A percentile compares a stretch with the other conserved stretches of the same genome.
Conservation (phyloP, 2,113 vertebrate species). For the Sarotherodon lohbergeri region DNA sequence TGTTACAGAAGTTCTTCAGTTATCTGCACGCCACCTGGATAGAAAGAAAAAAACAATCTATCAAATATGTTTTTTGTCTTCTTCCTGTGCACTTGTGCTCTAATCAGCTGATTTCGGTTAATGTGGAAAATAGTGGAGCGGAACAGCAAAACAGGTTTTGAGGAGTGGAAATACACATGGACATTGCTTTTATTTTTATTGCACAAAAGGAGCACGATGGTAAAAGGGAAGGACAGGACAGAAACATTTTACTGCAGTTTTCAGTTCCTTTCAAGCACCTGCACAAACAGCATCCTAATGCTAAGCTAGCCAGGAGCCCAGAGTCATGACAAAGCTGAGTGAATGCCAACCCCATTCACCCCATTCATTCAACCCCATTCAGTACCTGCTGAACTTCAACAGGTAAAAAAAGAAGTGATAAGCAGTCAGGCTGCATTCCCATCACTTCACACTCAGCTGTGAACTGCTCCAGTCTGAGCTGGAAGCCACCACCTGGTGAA, state of each 20-base stretch:
- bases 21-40: background rate
- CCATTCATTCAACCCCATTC: no score
- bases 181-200: background rate
- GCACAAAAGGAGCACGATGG: background rate
- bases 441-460: background rate
- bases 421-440: background rate
- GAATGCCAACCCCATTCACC: background rate
- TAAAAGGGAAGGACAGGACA: background rate
- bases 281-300: background rate
- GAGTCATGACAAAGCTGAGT: background rate
- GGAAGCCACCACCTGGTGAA: background rate
- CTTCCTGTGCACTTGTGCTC: background rate
- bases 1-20: background rate
- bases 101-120: background rate
- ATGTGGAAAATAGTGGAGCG: background rate
- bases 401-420: background rate
- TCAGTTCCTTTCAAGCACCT: background rate
- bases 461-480: background rate
- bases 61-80: background rate
- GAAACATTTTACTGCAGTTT: background rate
- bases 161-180: background rate
- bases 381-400: background rate
- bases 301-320: background rate
- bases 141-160: rapidly evolving
- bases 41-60: background rate